A percentile compares a stretch with the other conserved stretches of the same genome.
Evolutionary conservation across 1,140 invertebrate genomes (phyloP).

Genomic region (Calliphora vicina): DNA sequence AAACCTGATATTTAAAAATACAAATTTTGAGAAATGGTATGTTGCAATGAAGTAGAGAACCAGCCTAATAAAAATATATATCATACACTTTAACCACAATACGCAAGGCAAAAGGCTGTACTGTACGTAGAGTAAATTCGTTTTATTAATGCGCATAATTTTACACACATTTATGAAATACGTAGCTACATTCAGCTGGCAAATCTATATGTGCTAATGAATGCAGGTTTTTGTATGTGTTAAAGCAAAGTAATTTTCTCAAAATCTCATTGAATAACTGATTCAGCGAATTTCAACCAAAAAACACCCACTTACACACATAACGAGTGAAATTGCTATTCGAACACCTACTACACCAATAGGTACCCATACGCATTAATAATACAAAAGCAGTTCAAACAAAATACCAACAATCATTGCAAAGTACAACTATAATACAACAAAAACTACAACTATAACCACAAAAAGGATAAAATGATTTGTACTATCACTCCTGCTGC

Average conservation of each 20-base stretch:
- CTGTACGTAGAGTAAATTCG: no score
- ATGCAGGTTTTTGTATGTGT: not conserved
- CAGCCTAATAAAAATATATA: no score
- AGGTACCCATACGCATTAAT: not conserved
- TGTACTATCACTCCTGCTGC: slow-evolving; percentile 1
- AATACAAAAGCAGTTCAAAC: not conserved
- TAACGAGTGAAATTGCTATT: not conserved
- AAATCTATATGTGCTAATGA: no score
- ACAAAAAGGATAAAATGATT: slow-evolving; percentile 17
- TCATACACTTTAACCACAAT: no score
- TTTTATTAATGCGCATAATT: no score
- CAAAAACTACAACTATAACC: not conserved
- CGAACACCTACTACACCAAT: not conserved
- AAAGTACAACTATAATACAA: not conserved
- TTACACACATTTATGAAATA: no score
- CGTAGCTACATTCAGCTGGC: no score
- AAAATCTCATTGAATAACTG: slow-evolving; percentile 1
- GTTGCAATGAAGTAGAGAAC: no score
- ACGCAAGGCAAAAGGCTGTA: no score
- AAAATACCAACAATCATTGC: not conserved
- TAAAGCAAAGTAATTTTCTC: slow-evolving; percentile 3
- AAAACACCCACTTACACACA: not conserved
- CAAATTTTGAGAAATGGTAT: no score
- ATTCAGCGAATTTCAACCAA: not conserved
- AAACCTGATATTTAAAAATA: no score